phyloP scores from a whole-genome alignment of 2,888 invertebrate genomes.

The Abrostola triplasia region DNA sequence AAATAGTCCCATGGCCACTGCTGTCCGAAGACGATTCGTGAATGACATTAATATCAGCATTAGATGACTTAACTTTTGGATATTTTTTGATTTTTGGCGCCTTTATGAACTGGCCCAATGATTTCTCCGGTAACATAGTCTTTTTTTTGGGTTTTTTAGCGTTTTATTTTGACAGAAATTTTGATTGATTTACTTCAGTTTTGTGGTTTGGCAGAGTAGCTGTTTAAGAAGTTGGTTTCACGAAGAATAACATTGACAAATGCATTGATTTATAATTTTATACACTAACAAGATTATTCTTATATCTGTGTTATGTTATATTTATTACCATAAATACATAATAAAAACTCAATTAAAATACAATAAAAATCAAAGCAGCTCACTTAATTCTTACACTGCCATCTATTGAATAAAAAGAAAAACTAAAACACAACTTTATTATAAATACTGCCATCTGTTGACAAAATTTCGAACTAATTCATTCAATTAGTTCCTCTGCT shows the following conservation, averaged over 20 bases:
- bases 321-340: too few relatives aligned
- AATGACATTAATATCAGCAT: not conserved
- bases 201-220: not conserved
- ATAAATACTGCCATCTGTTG: too few relatives aligned
- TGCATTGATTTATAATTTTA: not conserved
- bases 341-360: too few relatives aligned
- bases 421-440: too few relatives aligned
- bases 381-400: too few relatives aligned
- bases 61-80: not conserved
- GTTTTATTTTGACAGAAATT: constrained; percentile 7
- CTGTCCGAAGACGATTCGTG: constrained; percentile 35
- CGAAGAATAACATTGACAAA: not conserved
- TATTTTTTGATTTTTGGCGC: not conserved
- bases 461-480: too few relatives aligned
- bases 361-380: too few relatives aligned
- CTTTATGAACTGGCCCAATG: not conserved
- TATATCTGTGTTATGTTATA: too few relatives aligned
- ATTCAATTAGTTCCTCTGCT: too few relatives aligned
- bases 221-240: constrained; percentile 26
- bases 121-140: not conserved
- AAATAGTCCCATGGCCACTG: constrained; percentile 20
- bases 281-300: not conserved
- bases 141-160: not conserved
- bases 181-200: constrained; percentile 24
- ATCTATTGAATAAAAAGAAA: too few relatives aligned